These are phyloP conservation scores for Bombus fervidus DNA, from an alignment of 1,140 invertebrate species.

Conservation along the genomic window DNA sequence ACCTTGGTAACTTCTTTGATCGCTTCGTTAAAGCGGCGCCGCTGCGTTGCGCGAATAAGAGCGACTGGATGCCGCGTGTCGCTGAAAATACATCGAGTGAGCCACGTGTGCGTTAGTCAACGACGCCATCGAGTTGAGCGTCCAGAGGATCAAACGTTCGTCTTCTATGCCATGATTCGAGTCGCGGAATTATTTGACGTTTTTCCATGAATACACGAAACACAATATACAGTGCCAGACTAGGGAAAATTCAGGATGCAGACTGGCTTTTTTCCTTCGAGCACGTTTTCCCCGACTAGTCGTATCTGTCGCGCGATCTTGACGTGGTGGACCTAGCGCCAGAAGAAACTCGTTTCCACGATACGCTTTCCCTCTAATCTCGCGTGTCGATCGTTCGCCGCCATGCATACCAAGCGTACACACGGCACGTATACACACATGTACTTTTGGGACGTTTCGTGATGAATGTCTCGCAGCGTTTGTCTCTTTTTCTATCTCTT, in stretches of 20 bases:
- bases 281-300: constrained; percentile 17
- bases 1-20: constrained; percentile 63
- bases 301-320: constrained; percentile 39
- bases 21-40: constrained; percentile 46
- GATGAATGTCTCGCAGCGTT: constrained; percentile 2
- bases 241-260: neutral
- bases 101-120: constrained; percentile 28
- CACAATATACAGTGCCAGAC: constrained; percentile 23
- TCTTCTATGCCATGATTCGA: constrained; percentile 26
- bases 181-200: constrained; percentile 62
- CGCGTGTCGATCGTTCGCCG: constrained; percentile 22
- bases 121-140: constrained; percentile 35
- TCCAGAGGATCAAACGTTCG: constrained; percentile 65
- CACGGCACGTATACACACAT: neutral
- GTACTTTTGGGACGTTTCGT: neutral
- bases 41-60: constrained; percentile 40
- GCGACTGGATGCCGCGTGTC: constrained; percentile 19
- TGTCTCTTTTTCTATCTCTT: neutral
- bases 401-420: constrained; percentile 14
- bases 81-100: constrained; percentile 60
- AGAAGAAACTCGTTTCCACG: constrained; percentile 33
- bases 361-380: constrained; percentile 43
- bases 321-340: constrained; percentile 7
- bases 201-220: constrained; percentile 57
- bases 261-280: neutral